Base-by-base conservation (phyloP, 2,113 vertebrate genomes). In the Heterotis niloticus region DNA sequence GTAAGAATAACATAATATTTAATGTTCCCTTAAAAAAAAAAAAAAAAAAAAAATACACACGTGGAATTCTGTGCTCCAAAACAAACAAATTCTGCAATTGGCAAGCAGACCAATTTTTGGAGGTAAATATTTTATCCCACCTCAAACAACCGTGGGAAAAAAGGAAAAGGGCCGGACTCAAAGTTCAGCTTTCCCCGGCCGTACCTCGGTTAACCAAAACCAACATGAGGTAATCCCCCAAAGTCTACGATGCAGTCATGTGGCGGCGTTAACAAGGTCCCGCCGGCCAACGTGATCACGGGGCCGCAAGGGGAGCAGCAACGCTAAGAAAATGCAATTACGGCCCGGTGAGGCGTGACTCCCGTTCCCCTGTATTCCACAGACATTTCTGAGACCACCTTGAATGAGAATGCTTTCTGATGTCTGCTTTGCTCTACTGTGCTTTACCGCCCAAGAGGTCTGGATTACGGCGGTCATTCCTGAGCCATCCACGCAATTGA, bases 111-210 rank as follows among this genome's bases (percentile, higher is more conserved):
- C 57, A 51, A 57, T 57, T 54, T n/a, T 57, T 74, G 24, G 13
- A 74, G 54, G 71, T 74, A 74, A 74, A 74, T 74, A 74, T 74
- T 74, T 74, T 74, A 26, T 29, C 26, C 13, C 54, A 74, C 34
- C 71, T 57, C 57, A 74, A 74, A 74, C 51, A 14, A 74, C 51
- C 52, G 71, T 74, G 71, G 71, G 71, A 57, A 74, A 74, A n/a
- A 17, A 54, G 13, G 54, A 51, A 54, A 54, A 17, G n/a, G 14
- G n/a, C 18, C 14, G 51, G 51, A 24, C 20, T 57, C 5, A 20
- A 10, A 23, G 71, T 56, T 59, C 71, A 59, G 14, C 26, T n/a
- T 26, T 57, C 10, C 52, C n/a, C 57, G 28, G 20, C n/a, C 5
- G 20, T 74, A 17, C 54, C 71, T 74, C 17, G n/a, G 52, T 18